phyloP scores from a whole-genome alignment of 2,113 vertebrate species.

The Corvus cornix region DNA sequence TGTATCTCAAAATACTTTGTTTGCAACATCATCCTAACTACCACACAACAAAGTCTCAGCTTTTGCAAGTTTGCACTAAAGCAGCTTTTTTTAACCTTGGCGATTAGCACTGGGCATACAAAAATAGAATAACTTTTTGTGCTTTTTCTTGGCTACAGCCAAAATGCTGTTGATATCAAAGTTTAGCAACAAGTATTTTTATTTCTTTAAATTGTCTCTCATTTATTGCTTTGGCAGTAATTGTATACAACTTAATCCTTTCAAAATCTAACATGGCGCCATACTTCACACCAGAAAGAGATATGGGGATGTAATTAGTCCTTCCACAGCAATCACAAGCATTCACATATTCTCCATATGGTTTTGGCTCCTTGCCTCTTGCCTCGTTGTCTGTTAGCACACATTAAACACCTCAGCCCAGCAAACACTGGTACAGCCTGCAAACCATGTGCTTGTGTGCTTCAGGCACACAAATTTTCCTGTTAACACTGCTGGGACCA shows the following conservation, averaged over 20 bases:
- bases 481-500: background rate
- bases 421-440: fast-evolving
- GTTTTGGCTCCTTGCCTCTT: background rate
- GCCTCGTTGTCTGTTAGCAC: background rate
- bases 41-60: background rate
- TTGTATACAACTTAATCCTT: background rate
- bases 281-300: background rate
- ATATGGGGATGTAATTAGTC: background rate
- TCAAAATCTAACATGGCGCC: background rate
- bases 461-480: background rate
- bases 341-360: background rate
- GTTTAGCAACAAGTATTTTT: background rate
- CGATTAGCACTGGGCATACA: background rate
- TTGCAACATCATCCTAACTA: background rate
- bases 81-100: background rate
- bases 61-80: background rate
- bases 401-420: background rate
- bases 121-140: background rate
- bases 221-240: background rate
- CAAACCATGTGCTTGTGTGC: background rate
- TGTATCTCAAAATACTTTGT: background rate
- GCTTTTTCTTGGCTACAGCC: background rate
- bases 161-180: background rate
- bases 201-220: background rate
- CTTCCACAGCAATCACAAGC: background rate